Conservation (phyloP, 2,113 vertebrate genomes). For the Candoia aspera region DNA sequence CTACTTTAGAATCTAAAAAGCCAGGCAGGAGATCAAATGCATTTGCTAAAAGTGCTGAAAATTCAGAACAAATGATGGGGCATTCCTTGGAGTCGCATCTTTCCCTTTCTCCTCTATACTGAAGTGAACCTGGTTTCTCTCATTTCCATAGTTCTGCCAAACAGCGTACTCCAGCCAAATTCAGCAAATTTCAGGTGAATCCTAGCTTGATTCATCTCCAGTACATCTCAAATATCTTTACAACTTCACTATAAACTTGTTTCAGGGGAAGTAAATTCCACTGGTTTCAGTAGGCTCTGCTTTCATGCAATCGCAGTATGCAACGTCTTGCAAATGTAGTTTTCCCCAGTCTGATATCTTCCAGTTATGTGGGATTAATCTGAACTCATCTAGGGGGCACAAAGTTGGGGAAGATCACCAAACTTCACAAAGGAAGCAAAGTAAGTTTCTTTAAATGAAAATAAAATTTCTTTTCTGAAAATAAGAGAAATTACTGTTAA, state of each 20-base stretch:
- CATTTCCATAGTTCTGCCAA: background rate
- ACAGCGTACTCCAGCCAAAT: background rate
- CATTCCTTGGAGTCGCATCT: background rate
- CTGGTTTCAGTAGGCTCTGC: background rate
- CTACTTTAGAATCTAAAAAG: background rate
- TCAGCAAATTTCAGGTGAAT: background rate
- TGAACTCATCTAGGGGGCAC: no score
- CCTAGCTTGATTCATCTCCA: background rate
- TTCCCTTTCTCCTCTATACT: background rate
- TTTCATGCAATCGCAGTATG: background rate
- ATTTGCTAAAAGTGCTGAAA: background rate
- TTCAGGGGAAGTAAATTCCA: background rate
- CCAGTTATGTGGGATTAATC: no score
- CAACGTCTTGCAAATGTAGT: background rate
- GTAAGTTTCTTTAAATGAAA: constrained; percentile 36
- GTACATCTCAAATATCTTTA: background rate
- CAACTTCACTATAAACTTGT: background rate
- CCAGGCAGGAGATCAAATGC: background rate
- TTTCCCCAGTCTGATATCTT: no score
- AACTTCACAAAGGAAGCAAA: no score
- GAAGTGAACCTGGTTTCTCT: background rate
- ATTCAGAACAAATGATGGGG: background rate
- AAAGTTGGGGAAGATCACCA: no score
- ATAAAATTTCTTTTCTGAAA: background rate
- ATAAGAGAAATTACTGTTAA: background rate